Conservation (phyloP, 2,797 vertebrate species). For the Euthynnus affinis region DNA sequence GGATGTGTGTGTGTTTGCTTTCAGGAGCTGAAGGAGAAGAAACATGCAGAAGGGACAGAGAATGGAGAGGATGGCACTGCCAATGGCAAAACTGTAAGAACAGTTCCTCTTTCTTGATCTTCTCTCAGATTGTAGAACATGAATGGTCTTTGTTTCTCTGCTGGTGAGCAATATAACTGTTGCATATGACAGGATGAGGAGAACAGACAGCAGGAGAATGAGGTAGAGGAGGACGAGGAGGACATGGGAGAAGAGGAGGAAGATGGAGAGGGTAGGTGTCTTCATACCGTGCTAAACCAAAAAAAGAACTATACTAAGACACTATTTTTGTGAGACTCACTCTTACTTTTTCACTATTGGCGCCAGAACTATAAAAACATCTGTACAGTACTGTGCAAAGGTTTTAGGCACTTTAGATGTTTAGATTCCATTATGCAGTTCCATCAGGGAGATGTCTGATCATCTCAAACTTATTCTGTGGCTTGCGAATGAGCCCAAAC, state of each 20-base stretch:
- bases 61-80: slow-evolving; percentile 92
- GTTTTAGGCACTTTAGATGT: no score
- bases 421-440: no score
- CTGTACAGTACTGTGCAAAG: no score
- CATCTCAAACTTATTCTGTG: no score
- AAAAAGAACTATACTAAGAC: background rate
- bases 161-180: slow-evolving; percentile 22
- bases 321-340: background rate
- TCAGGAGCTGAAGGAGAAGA: slow-evolving; percentile 95
- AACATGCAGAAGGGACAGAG: slow-evolving; percentile 90
- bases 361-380: background rate
- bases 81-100: slow-evolving; percentile 88
- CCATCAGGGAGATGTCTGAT: no score
- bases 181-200: slow-evolving; percentile 87
- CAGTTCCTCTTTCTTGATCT: background rate
- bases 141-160: background rate
- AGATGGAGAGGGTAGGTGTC: slow-evolving; percentile 90
- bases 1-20: slow-evolving; percentile 11
- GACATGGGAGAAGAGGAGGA: slow-evolving; percentile 90
- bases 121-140: background rate
- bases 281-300: background rate
- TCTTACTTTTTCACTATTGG: background rate
- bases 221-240: slow-evolving; percentile 94
- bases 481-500: no score
- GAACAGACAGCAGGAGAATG: slow-evolving; percentile 92